These are phyloP conservation scores for Machimus atricapillus DNA, from an alignment of 2,888 invertebrate genomes.

Conservation along the genomic window DNA sequence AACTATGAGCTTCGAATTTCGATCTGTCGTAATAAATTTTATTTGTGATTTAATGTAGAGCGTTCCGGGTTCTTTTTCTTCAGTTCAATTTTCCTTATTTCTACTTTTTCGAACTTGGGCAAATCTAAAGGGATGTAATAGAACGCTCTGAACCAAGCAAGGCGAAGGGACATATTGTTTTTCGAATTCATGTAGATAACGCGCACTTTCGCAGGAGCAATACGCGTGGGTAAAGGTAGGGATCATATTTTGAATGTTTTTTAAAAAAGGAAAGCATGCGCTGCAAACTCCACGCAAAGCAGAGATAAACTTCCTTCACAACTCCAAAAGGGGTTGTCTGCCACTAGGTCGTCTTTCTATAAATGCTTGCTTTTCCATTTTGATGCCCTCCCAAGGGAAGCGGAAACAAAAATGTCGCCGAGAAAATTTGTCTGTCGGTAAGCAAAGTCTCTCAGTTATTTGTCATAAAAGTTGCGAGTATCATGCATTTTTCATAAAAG, in stretches of 20 bases:
- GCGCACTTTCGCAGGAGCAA: neutral
- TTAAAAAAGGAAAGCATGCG: neutral
- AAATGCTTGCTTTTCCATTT: neutral
- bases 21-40: slow-evolving; percentile 5
- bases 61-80: neutral
- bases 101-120: neutral
- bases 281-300: neutral
- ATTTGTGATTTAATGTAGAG: slow-evolving; percentile 16
- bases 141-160: neutral
- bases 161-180: slow-evolving; percentile 9
- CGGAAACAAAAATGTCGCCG: slow-evolving; percentile 26
- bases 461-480: slow-evolving; percentile 14
- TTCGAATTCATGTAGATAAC: neutral
- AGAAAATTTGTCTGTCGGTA: slow-evolving; percentile 7
- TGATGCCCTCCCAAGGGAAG: neutral
- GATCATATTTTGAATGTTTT: slow-evolving; percentile 27
- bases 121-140: slow-evolving; percentile 1
- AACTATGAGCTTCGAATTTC: neutral
- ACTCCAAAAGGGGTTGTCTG: neutral
- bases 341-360: neutral
- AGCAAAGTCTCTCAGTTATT: slow-evolving; percentile 19
- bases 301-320: neutral
- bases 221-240: neutral
- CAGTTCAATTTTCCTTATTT: slow-evolving; percentile 13
- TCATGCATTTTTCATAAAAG: slow-evolving; percentile 14